These are phyloP conservation scores for Mycogona germanica DNA, from an alignment of 2,888 invertebrate genomes.

Conservation along the genomic window DNA sequence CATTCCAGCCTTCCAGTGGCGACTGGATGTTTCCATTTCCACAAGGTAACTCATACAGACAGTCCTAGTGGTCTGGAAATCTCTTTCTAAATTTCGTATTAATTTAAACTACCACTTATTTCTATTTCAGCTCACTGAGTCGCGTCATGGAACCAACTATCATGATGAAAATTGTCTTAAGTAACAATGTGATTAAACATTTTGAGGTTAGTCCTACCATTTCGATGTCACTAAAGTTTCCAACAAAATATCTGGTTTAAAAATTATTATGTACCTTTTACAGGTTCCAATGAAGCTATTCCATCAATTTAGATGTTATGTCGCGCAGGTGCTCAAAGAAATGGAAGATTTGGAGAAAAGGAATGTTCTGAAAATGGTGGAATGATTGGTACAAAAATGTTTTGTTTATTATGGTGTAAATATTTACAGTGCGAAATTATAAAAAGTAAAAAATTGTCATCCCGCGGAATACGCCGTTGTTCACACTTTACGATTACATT, in stretches of 20 bases:
- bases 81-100: not conserved
- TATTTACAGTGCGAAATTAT: too few relatives aligned
- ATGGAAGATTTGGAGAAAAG: constrained; percentile 13
- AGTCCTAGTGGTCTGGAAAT: not conserved
- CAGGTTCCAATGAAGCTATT: constrained; percentile 14
- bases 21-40: constrained; percentile 14
- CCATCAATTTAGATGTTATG: constrained; percentile 7
- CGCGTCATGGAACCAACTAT: constrained; percentile 13
- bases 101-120: not conserved
- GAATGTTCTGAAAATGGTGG: not conserved
- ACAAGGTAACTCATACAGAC: constrained; percentile 6
- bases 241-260: not conserved
- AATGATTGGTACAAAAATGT: too few relatives aligned
- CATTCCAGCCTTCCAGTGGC: too few relatives aligned
- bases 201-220: constrained; percentile 7
- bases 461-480: too few relatives aligned
- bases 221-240: not conserved
- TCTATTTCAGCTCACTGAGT: constrained; percentile 9
- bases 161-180: constrained; percentile 9
- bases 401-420: too few relatives aligned
- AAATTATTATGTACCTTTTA: not conserved
- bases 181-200: constrained; percentile 5
- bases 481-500: too few relatives aligned
- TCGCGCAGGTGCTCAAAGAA: constrained; percentile 10
- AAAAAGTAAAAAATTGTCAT: too few relatives aligned